Base-by-base conservation (phyloP, 2,888 invertebrate species). In the Meiosimyza decipiens region DNA sequence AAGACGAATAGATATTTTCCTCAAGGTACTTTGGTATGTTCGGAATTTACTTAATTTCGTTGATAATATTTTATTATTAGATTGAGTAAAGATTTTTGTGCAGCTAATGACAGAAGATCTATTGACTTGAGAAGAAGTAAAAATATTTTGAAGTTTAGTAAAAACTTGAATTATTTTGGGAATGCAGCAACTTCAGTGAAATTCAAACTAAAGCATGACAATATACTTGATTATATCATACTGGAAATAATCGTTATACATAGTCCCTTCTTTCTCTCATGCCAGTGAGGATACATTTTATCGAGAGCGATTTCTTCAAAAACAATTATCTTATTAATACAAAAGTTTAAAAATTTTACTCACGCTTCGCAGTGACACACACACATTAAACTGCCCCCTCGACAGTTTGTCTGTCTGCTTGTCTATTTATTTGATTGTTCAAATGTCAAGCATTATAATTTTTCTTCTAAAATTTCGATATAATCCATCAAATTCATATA, bases 401-500 rank as follows among this genome's bases (percentile, higher is more conserved):
- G 64, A 51, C 55, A 9, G 64, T 28, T 33, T 52, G 59, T 22
- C 47, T 11, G 54, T 69, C 57, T n/a, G 49, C 49, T 55, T 65
- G 70, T 73, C 51, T 67, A 28, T 40, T 49, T 54, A 65, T 54
- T 51, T 52, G 22, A 52, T 51, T 51, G 57, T 18, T 40, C 40
- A 68, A 18, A 52, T 22, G 65, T 60, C 49, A 28, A 33, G 55
- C 49, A 11, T 50, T 33, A 55, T 64, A 64, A 74, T 71, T 74
- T 73, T 71, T 73, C 72, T 64, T 57, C 57, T 11, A 69, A 22
- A 51, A 72, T 65, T 73, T 71, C 66, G 65, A 70, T 67, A 71
- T 71, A 74, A 74, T 74, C 70, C 71, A 74, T 74, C 74, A 74
- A 73, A 73, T 47, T 54, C 47, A 70, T 40, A 40, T 52, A 28